These are phyloP conservation scores for Turritopsis rubra DNA, from an alignment of 30 jellyfish, hydroid and myxozoan species.

Conservation along the genomic window DNA sequence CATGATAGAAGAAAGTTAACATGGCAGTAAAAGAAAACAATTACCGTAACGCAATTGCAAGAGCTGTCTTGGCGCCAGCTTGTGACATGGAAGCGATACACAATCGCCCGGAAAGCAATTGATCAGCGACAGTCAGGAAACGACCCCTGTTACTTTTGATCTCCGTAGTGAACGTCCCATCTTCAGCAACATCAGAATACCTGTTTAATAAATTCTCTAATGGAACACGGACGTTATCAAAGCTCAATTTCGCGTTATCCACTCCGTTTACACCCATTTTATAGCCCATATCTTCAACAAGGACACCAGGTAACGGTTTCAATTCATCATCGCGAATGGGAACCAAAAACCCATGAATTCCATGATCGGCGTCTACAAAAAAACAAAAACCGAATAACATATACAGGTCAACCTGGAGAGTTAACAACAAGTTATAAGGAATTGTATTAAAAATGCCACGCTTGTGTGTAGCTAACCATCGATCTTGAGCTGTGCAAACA, in stretches of 20 bases:
- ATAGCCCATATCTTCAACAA: slow-evolving; percentile 91
- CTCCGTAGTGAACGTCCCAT: slow-evolving; percentile 66
- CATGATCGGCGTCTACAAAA: slow-evolving; percentile 39
- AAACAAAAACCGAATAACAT: background rate
- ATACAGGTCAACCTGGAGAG: background rate
- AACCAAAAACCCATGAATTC: slow-evolving; percentile 84
- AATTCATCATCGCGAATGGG: slow-evolving; percentile 70
- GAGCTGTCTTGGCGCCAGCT: slow-evolving; percentile 79
- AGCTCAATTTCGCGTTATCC: slow-evolving; percentile 85
- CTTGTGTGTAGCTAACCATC: slow-evolving; percentile 37
- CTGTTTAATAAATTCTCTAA: slow-evolving; percentile 60
- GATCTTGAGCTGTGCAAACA: slow-evolving; percentile 71
- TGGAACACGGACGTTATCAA: slow-evolving; percentile 88
- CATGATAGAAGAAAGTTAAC: too few relatives aligned
- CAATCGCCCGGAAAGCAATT: slow-evolving; percentile 78
- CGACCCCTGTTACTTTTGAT: slow-evolving; percentile 79
- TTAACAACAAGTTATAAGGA: background rate
- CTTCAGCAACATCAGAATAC: slow-evolving; percentile 72
- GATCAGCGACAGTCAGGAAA: slow-evolving; percentile 74
- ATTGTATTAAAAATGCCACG: background rate
- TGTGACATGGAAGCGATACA: slow-evolving; percentile 87
- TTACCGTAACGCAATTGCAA: slow-evolving; percentile 72
- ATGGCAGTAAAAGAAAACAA: too few relatives aligned
- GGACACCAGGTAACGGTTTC: slow-evolving; percentile 87
- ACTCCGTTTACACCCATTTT: slow-evolving; percentile 94